Conservation (phyloP, 30 jellyfish, hydroid and myxozoan genomes). For the Turritopsis rubra region DNA sequence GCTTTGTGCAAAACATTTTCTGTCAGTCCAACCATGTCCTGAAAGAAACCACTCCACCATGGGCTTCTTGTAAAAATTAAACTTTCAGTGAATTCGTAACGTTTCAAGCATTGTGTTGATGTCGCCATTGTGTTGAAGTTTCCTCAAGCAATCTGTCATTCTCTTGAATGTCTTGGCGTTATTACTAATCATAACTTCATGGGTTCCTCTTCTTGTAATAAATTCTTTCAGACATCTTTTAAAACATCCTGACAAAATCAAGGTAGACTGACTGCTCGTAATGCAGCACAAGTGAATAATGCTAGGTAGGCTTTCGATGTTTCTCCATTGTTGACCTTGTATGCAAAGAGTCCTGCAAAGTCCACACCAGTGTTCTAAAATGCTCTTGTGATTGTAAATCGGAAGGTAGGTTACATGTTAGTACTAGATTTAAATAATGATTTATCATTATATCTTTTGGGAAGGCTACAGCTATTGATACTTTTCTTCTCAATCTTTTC, state of each 20-base stretch:
- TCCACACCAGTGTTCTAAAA: slow-evolving; percentile 57
- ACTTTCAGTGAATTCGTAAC: slow-evolving; percentile 34
- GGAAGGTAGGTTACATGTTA: slow-evolving; percentile 25
- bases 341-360: slow-evolving; percentile 44
- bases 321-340: slow-evolving; percentile 32
- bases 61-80: slow-evolving; percentile 59
- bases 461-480: slow-evolving; percentile 11
- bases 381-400: slow-evolving; percentile 45
- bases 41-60: slow-evolving; percentile 67
- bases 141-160: slow-evolving; percentile 40
- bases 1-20: slow-evolving; percentile 34
- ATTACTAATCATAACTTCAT: slow-evolving; percentile 45
- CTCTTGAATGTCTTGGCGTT: slow-evolving; percentile 52
- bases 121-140: slow-evolving; percentile 23
- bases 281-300: slow-evolving; percentile 61
- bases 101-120: slow-evolving; percentile 23
- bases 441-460: slow-evolving; percentile 31
- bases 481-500: too few species aligned
- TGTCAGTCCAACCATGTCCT: slow-evolving; percentile 39
- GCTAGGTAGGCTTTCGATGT: slow-evolving; percentile 3
- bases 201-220: slow-evolving; percentile 69
- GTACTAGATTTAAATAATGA: slow-evolving; percentile 32
- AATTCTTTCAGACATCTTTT: slow-evolving; percentile 39
- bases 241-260: slow-evolving; percentile 40
- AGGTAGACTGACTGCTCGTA: slow-evolving; percentile 61